Base-by-base conservation (phyloP, 2,888 invertebrate genomes). In the Desoria tigrina region DNA sequence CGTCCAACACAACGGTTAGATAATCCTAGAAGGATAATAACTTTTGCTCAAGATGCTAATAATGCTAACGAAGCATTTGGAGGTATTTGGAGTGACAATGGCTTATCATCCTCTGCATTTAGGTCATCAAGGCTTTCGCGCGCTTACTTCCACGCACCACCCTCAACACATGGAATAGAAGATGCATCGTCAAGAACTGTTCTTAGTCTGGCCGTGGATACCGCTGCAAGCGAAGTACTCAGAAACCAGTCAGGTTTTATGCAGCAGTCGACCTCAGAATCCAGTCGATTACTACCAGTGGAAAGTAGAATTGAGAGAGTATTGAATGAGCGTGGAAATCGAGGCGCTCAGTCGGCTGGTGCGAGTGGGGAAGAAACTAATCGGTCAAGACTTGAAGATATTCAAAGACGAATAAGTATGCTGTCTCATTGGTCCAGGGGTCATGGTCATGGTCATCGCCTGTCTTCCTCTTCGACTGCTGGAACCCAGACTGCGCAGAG, bases 261-360 rank as follows among this genome's bases (percentile, higher is more conserved):
- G 32, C 32, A 32, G 32, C 32, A 32, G 11, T 11, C 4, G 32
- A 7, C 32, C 6, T 32, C 32, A 32, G 32, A 32, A 32, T 32
- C 32, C 32, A 32, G 32, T 11, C 32, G 32, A 32, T 32, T 32
- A 37, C 62, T 73, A 45, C 74, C 75, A 6, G 73, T 75, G 27
- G 75, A 75, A 45, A 73, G 73, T 49, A 59, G 75, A 42, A 75
- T 75, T 42, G 75, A 75, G 57, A 53, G 75, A 57, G 75, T 75
- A 11, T 65, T 75, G 18, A 75, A 75, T 61, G 73, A 75, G 59
- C 42, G 73, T 23, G 72, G 73, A 11, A 74, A 73, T 66, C 42
- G 74, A 9, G 74, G 74, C 23, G 65, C 61, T 45, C 71, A 45
- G 26, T 62, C 42, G 56, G 7, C 26, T 9, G 16, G 28, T 28